Evolutionary conservation across 2,888 invertebrate species (phyloP).

Genomic region (Strigamia maritima): DNA sequence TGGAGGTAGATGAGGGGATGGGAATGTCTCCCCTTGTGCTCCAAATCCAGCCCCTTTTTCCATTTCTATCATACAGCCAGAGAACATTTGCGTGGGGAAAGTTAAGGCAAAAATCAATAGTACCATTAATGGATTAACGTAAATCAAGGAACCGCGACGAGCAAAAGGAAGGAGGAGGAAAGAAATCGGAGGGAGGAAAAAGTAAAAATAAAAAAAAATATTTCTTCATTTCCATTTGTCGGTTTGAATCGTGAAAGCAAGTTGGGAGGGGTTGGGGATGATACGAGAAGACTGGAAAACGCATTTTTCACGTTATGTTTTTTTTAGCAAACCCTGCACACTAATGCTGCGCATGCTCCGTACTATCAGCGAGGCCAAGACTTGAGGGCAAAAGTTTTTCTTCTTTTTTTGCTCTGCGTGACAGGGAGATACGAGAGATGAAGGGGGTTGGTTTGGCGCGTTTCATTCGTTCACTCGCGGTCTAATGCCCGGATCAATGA

Average conservation of each 20-base stretch:
- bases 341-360: constrained; percentile 35
- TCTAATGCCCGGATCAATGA: constrained; percentile 40
- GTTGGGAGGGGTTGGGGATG: neutral
- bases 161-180: constrained; percentile 35
- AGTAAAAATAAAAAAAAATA: constrained; percentile 35
- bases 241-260: constrained; percentile 35
- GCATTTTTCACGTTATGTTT: constrained; percentile 38
- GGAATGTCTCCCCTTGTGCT: constrained; percentile 28
- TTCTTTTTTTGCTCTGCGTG: neutral
- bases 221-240: constrained; percentile 38
- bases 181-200: neutral
- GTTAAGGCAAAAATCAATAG: constrained; percentile 40
- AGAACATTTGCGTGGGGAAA: constrained; percentile 31
- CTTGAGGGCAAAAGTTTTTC: constrained; percentile 25
- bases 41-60: constrained; percentile 19
- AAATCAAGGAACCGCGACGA: constrained; percentile 39
- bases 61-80: constrained; percentile 27
- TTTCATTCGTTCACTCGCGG: constrained; percentile 26
- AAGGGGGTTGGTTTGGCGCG: neutral
- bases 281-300: constrained; percentile 30
- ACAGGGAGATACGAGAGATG: neutral
- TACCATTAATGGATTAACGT: constrained; percentile 40
- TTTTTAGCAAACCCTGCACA: constrained; percentile 31
- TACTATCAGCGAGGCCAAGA: constrained; percentile 31
- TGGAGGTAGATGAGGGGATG: constrained; percentile 28